Conservation (phyloP, 2,888 invertebrate genomes). For the Oegoconia quadripuncta region DNA sequence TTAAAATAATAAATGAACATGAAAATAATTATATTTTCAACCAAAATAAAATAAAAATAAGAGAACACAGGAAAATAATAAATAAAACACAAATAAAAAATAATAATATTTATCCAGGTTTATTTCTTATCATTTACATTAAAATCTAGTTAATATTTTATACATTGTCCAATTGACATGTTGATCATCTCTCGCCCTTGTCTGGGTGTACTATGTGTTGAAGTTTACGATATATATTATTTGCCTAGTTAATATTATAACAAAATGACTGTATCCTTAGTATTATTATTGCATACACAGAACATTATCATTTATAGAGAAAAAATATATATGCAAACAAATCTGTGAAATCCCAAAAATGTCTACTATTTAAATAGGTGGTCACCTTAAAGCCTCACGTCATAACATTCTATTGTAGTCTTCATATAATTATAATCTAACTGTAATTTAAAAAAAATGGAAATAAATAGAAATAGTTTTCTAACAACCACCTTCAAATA, state of each 20-base stretch:
- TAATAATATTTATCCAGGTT: conserved; percentile 75
- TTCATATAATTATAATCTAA: conserved; percentile 29
- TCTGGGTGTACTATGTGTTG: conserved; percentile 46
- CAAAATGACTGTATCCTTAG: background rate
- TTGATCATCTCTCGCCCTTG: conserved; percentile 55
- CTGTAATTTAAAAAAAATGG: conserved; percentile 27
- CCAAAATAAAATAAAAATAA: conserved; percentile 16
- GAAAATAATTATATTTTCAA: conserved; percentile 12
- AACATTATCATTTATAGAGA: conserved; percentile 16
- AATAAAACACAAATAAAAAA: conserved; percentile 68
- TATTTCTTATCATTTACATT: conserved; percentile 76
- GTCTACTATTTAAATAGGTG: conserved; percentile 44
- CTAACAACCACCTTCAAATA: conserved; percentile 34
- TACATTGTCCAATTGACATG: conserved; percentile 70
- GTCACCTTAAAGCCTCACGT: conserved; percentile 55
- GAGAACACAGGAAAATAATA: conserved; percentile 22
- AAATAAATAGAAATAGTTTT: too few species aligned
- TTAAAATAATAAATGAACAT: conserved; percentile 10
- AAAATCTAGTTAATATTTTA: conserved; percentile 74
- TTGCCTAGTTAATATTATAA: background rate
- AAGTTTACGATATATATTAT: conserved; percentile 22
- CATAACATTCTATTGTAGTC: conserved; percentile 32
- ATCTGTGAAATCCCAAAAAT: conserved; percentile 24
- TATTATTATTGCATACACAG: too few species aligned
- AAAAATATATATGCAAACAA: conserved; percentile 28